Percentiles rank a stretch among this genome's conserved stretches.
Conservation (phyloP, 35 echinoderm and acorn worm species). For the Eucidaris tribuloides region DNA sequence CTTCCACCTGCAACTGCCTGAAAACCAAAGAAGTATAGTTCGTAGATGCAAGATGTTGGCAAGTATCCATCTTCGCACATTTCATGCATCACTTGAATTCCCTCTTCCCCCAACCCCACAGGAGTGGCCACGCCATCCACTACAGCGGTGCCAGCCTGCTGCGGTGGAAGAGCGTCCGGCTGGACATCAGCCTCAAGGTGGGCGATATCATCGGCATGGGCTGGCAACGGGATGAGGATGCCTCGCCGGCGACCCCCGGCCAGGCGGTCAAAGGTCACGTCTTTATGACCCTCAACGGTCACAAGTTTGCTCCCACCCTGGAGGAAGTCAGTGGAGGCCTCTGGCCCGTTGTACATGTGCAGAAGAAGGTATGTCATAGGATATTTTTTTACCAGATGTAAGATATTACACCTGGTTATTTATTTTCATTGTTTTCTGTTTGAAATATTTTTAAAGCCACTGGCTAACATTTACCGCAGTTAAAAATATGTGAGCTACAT, state of each 20-base stretch:
- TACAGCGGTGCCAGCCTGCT: constrained; percentile 80
- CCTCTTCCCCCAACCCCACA: neutral
- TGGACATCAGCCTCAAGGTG: constrained; percentile 56
- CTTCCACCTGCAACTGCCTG: too few species aligned
- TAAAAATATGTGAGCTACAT: too few species aligned
- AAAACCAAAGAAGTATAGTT: too few species aligned
- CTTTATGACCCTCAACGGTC: constrained; percentile 75
- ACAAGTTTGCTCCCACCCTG: constrained; percentile 43
- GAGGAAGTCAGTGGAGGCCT: constrained; percentile 64
- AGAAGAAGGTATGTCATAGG: constrained; percentile 60
- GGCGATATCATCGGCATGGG: constrained; percentile 68
- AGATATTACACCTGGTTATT: too few species aligned
- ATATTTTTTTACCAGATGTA: too few species aligned
- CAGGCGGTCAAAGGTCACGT: constrained; percentile 65
- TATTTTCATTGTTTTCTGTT: too few species aligned
- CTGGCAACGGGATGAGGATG: constrained; percentile 50
- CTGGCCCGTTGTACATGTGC: constrained; percentile 69
- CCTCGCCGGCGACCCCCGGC: constrained; percentile 20
- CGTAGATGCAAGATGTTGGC: too few species aligned
- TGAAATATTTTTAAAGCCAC: too few species aligned
- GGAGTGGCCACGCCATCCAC: constrained; percentile 70
- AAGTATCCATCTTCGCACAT: too few species aligned
- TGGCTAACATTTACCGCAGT: too few species aligned
- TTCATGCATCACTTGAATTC: too few species aligned
- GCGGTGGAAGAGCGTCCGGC: constrained; percentile 74